Base-by-base conservation (phyloP, 2,113 vertebrate species). In the Ardeotis arabs region DNA sequence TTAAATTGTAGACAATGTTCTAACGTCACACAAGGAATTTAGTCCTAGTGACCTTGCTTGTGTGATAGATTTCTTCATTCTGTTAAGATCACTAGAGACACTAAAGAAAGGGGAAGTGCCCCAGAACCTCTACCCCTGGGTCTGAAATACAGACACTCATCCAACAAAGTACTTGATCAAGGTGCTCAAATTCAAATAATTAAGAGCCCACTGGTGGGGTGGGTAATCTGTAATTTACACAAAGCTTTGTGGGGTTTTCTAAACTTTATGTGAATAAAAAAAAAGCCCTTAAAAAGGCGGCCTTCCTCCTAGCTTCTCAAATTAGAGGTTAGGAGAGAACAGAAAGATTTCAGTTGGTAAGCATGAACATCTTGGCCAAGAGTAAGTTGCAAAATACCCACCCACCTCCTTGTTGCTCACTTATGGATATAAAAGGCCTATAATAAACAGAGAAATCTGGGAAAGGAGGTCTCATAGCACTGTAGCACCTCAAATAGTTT, bases 301-400 rank as follows among this genome's bases (percentile, higher is more conserved):
- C 5, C 22, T 83, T 89, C 35, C 29, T 82, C 55, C 47, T 14
- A 56, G 33, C 12, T 83, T 87, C 64, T 80, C 75, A 56, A 52
- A 33, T 84, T 37, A 90, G 41, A 80, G 27, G 56, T 85, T 56
- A 70, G 64, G 73, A 82, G 68, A 84, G 41, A 95, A 76, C 10
- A 49, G 76, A 78, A 72, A 79, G 3, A 96, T 89, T 93, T 82
- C 80, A 87, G 29, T 69, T 95, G 3, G n/a, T 81, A 84, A 93
- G 37, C 80, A 94, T 90, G 64, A 96, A 74, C 44, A 96, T 96
- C 91, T 82, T 92, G 80, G 87, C 58, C 89, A 88, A 64, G 56
- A 96, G 47, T 29, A 96, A 95, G 67, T 77, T 85, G 83, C 19
- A 95, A 97, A 97, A 94, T 67, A 74, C 47, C 72, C 90, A 92